Evolutionary conservation across 1,140 invertebrate species (phyloP).

Genomic region (Eumeta japonica): DNA sequence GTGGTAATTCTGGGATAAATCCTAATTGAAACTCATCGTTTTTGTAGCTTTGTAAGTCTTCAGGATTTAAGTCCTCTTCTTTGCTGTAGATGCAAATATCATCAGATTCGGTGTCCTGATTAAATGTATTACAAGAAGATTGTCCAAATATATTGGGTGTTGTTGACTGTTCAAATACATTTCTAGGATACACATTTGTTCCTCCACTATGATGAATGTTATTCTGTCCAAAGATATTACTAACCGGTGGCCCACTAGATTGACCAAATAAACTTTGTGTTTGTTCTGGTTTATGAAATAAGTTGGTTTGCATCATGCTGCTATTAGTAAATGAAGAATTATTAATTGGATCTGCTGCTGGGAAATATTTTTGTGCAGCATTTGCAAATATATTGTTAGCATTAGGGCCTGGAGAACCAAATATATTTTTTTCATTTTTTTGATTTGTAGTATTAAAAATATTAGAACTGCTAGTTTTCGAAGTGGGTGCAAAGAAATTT

Average conservation of each 20-base stretch:
- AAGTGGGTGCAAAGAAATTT: no score
- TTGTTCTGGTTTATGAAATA: not conserved
- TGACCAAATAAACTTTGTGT: slow-evolving; percentile 1
- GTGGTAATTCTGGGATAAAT: slow-evolving; percentile 39
- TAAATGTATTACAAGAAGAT: slow-evolving; percentile 11
- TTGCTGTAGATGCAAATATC: slow-evolving; percentile 33
- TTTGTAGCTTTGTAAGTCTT: slow-evolving; percentile 35
- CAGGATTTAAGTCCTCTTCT: slow-evolving; percentile 24
- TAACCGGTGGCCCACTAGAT: no score
- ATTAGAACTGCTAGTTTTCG: no score
- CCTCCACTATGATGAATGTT: no score
- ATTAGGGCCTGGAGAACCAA: slow-evolving; percentile 2
- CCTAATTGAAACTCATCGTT: slow-evolving; percentile 34
- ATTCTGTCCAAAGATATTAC: no score
- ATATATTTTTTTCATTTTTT: no score
- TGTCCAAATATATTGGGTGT: slow-evolving; percentile 5
- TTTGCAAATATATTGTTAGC: slow-evolving; percentile 3
- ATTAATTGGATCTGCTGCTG: no score
- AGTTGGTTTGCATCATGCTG: no score
- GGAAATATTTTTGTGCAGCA: no score
- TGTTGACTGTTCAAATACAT: slow-evolving; percentile 7
- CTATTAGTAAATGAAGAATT: no score
- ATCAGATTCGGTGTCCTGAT: slow-evolving; percentile 13
- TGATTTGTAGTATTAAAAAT: no score
- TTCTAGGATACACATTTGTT: not conserved